These are phyloP conservation scores for Macroteleia sp. DNA, from an alignment of 2,888 invertebrate species.

Conservation along the genomic window DNA sequence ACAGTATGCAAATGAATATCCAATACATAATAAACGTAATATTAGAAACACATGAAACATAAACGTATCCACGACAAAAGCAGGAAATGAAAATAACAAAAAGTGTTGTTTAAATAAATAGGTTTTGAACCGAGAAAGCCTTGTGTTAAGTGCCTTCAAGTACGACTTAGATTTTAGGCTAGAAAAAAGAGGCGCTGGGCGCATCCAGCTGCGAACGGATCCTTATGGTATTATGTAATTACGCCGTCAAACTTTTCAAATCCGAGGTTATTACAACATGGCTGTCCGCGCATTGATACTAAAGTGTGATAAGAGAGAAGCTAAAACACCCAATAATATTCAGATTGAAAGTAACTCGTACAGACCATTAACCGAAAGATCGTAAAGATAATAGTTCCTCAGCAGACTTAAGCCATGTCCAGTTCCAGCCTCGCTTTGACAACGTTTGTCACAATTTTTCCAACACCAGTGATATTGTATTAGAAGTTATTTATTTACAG, in stretches of 20 bases:
- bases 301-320: slow-evolving; percentile 51
- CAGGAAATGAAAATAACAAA: slow-evolving; percentile 46
- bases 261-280: slow-evolving; percentile 55
- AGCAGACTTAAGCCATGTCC: slow-evolving; percentile 44
- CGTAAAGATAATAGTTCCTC: slow-evolving; percentile 64
- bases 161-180: slow-evolving; percentile 83
- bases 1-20: slow-evolving; percentile 42
- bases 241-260: slow-evolving; percentile 66
- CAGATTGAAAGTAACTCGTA: slow-evolving; percentile 41
- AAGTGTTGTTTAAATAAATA: slow-evolving; percentile 69
- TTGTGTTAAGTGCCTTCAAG: slow-evolving; percentile 84
- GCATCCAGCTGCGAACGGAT: slow-evolving; percentile 79
- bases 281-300: slow-evolving; percentile 41
- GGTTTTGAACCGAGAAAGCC: slow-evolving; percentile 82
- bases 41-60: slow-evolving; percentile 60
- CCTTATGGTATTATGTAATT: slow-evolving; percentile 78
- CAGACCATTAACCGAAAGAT: slow-evolving; percentile 30
- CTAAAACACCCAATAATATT: slow-evolving; percentile 38
- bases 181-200: slow-evolving; percentile 82
- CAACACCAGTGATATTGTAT: slow-evolving; percentile 83
- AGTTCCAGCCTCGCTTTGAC: slow-evolving; percentile 67
- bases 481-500: slow-evolving; percentile 82
- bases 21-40: slow-evolving; percentile 36
- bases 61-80: slow-evolving; percentile 68
- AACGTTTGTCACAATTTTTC: slow-evolving; percentile 69